Evolutionary conservation across 2,888 invertebrate genomes (phyloP).

Genomic region (Oxytorus armatus): DNA sequence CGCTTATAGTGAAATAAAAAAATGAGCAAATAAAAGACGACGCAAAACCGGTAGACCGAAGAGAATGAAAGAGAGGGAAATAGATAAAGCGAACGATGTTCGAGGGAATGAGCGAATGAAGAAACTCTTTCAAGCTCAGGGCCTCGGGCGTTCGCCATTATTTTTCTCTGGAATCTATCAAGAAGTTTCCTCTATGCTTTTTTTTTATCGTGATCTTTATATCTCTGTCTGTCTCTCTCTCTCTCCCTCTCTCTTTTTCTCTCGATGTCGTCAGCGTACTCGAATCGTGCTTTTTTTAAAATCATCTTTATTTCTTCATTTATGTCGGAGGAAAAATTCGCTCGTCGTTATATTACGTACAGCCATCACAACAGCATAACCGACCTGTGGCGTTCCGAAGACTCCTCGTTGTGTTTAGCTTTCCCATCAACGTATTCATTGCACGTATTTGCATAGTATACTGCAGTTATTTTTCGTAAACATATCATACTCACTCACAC

Average conservation of each 20-base stretch:
- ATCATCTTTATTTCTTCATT: conserved; percentile 13
- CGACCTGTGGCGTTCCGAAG: conserved; percentile 22
- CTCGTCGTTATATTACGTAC: background rate
- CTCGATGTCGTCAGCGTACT: background rate
- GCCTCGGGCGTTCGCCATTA: conserved; percentile 47
- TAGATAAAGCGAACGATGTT: conserved; percentile 12
- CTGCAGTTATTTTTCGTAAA: conserved; percentile 41
- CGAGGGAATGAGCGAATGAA: conserved; percentile 22
- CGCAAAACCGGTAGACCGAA: background rate
- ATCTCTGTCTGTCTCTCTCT: background rate
- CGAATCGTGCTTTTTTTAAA: background rate
- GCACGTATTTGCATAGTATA: conserved; percentile 65
- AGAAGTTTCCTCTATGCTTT: conserved; percentile 26
- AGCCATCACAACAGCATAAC: background rate
- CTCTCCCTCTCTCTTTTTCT: background rate
- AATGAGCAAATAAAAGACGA: conserved; percentile 12
- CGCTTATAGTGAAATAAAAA: conserved; percentile 13
- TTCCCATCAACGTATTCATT: conserved; percentile 66
- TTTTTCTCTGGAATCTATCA: conserved; percentile 43
- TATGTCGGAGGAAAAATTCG: conserved; percentile 12
- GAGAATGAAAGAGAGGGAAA: conserved; percentile 10
- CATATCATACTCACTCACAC: conserved; percentile 10
- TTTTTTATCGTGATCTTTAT: conserved; percentile 13
- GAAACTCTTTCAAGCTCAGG: conserved; percentile 12
- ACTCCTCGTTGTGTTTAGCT: conserved; percentile 56